Base-by-base conservation (phyloP, 2,888 invertebrate genomes). In the Phyllotreta cruciferae region DNA sequence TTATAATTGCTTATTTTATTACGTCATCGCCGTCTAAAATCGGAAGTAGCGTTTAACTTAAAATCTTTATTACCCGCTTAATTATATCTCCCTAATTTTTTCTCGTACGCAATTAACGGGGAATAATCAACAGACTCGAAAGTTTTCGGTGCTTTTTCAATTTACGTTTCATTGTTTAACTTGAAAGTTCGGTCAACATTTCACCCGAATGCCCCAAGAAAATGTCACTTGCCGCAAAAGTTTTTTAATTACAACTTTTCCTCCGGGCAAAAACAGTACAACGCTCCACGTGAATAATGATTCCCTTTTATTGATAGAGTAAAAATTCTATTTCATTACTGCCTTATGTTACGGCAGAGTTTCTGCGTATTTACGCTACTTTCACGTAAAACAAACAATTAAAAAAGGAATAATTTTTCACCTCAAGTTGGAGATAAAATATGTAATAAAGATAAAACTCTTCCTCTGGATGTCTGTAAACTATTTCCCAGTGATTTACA, bases 171-270 rank as follows among this genome's bases (percentile, higher is more conserved):
- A 66, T 68, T 68, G 68, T 68, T 68, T 68, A 63, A 68, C 63
- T 68, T 68, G 62, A 58, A 61, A 68, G 68, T 66, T 68, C 45
- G 66, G 68, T 68, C 68, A 68, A 68, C 68, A 68, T 66, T 66
- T 66, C 61, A 68, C 61, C 56, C 64, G 52, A 56, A 62, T 62
- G 60, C 60, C 61, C 64, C 62, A 63, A 68, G 66, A 69, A 68
- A 70, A 71, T 70, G 70, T 71, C 71, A 70, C 70, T 71, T 66
- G 56, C 60, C 66, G 36, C 62, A 62, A 71, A 50, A 71, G 66
- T 71, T 71, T 70, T 71, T 71, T 70, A 71, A 71, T 71, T 71
- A 71, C 68, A 68, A 66, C 68, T 70, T 68, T 66, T 67, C 49
- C 60, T 52, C 44, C 53, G 44, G 24, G 53, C 63, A 52, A 60